Evolutionary conservation across 2,797 vertebrate genomes (phyloP), one percentile per base, ranked within the genome.

Genomic region (Anabacerthia variegaticeps): DNA sequence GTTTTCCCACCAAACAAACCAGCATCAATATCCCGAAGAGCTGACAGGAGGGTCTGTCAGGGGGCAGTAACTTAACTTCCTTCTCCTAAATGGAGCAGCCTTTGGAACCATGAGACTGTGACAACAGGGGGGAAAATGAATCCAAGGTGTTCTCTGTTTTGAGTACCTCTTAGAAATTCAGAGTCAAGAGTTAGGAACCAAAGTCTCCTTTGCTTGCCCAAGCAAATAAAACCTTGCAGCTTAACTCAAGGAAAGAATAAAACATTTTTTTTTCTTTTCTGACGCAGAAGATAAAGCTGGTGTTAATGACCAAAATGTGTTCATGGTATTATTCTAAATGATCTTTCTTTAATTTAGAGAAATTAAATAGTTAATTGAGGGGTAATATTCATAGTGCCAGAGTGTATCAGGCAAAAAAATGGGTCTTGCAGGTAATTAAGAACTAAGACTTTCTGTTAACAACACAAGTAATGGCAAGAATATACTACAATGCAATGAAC

Each of bases 1-100:
- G 74, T 91, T 93, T 96, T 95, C 88, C 88, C 52, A 85, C 52
- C 71, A 92, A 94, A 90, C 37, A 90, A 85, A 72, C 19, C 63
- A 49, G 59, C 46, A 68, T 12, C 0, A 0, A 61, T 49, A 89
- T 65, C 80, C 66, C 86, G 65, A 92, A 72, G 46, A 66, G 83
- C 3, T 82, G 80, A 82, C 56, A 85, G 73, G 49, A 59, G 91
- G 30, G 48, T 79, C 67, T 90, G 37, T 63, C 63, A 61, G 16
- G 59, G 43, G 20, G 32, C 83, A 88, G 19, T 85, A 79, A 54
- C 16, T 88, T 34, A 75, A 79, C 62, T 95, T 89, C 62, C 58
- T 81, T 89, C 71, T 83, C 34, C 55, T 27, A 66, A 88, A 63
- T 4, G 30, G 13, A 86, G 9, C 48, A 39, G 49, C n/a, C 11